Base-by-base conservation (phyloP, 2,888 invertebrate genomes). In the Amphipoea oculea region DNA sequence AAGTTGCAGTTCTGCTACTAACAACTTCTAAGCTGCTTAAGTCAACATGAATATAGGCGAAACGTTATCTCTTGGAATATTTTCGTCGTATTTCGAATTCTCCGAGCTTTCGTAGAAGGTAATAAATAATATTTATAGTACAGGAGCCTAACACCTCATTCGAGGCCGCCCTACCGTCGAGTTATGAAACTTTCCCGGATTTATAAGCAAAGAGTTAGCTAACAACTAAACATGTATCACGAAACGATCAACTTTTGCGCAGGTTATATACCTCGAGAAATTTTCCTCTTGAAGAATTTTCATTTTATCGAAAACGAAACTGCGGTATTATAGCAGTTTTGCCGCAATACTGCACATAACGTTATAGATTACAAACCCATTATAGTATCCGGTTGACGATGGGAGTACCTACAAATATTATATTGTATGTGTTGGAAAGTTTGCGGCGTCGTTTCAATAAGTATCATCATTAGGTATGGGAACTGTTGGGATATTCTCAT, bases 61-160 rank as follows among this genome's bases (percentile, higher is more conserved):
- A 83, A 76, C 68, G 73, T 79, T 86, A 87, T 82, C 83, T 81
- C 78, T 78, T 81, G 66, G 76, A 79, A 86, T 79, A 79, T 91
- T 86, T 90, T 84, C 89, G 84, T 87, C 87, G 87, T 90, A 88
- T 90, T 90, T 89, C 83, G 83, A 90, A 91, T 89, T 90, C 88
- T 89, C 87, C 69, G 86, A 81, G 81, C 77, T 80, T 85, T 89
- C 79, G 85, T 85, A 84, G 85, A 81, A 82, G 88, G 92, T 88
- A 90, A 92, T 93, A 94, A 94, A 94, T 94, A 93, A 92, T 92
- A 92, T 94, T 93, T 93, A 92, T 93, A 92, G 92, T 89, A 90
- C 82, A 90, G 88, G 89, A 90, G 88, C 89, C 89, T 91, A 92
- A 92, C 92, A 94, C 93, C 92, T 93, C 92, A 91, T 92, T 92